Evolutionary conservation across 1,140 invertebrate species (phyloP), one percentile per base, ranked within the genome.

Genomic region (Pachypeltis micranthus): DNA sequence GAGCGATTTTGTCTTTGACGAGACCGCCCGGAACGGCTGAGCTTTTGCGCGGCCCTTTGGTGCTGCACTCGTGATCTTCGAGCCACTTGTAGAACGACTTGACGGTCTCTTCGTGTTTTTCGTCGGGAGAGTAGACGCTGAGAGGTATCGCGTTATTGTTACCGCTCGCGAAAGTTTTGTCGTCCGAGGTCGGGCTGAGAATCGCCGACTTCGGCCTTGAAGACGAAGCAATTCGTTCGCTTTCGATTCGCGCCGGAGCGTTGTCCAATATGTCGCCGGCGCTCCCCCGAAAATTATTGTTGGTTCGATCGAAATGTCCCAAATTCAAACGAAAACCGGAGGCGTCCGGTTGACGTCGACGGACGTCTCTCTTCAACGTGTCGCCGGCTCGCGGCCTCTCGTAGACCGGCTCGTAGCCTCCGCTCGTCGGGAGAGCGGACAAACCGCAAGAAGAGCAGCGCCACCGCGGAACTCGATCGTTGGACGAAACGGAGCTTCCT

Each of bases 61-160:
- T 16, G 19, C 12, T 21, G 47, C 47, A 51, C 47, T 51, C 47
- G 21, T 51, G 47, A 16, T 51, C 47, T 51, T 51, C 47, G 4
- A 51, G 19, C 47, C 47, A 51, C 47, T 51, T 51, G 47, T 51
- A 51, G 47, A 51, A 51, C 21, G 47, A 51, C 21, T 51, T 51
- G 10, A 51, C 47, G 21, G 47, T 14, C 23, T 51, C 47, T 3
- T 51, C 47, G 47, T 51, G 19, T 21, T 51, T 51, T 51, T 51
- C 47, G 21, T 51, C 47, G 21, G 47, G 47, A 21, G 47, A 10
- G 47, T 16, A 4, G 47, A 51, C 19, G 4, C 47, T 51, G 10
- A 21, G 12, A 21, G 47, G 47, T 14, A 51, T 21, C 3, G 47
- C 23, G 12, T 51, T 51, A 4, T 21, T 4, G 21, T 10, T n/a